Percentiles rank a stretch among this genome's conserved stretches.
phyloP scores from a whole-genome alignment of 2,888 invertebrate species.

The Eledona agricola region DNA sequence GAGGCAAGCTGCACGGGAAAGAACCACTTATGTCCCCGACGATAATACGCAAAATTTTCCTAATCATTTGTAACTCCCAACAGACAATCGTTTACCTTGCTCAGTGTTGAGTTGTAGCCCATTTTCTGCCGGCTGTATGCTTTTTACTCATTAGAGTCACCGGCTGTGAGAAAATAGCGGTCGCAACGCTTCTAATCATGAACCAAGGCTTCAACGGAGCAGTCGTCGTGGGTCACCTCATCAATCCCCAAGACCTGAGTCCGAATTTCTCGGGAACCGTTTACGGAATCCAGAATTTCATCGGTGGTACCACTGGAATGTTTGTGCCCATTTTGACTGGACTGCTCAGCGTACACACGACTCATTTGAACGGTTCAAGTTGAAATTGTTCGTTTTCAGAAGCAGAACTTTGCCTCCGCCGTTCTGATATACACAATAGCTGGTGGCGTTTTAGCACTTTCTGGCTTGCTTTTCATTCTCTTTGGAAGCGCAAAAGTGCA shows the following conservation, averaged over 20 bases:
- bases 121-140: conserved; percentile 65
- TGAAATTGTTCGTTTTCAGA: conserved; percentile 42
- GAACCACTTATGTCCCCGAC: conserved; percentile 41
- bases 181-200: conserved; percentile 45
- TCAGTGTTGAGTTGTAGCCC: too few relatives aligned
- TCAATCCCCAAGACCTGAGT: conserved; percentile 51
- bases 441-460: conserved; percentile 49
- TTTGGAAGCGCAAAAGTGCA: conserved; percentile 60
- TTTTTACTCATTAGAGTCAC: conserved; percentile 52
- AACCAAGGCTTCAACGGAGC: conserved; percentile 51
- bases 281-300: conserved; percentile 51
- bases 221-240: conserved; percentile 47
- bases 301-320: conserved; percentile 50
- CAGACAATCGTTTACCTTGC: conserved; percentile 71
- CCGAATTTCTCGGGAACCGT: conserved; percentile 52
- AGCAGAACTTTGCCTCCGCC: conserved; percentile 53
- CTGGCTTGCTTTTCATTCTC: conserved; percentile 57
- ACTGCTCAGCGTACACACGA: too few relatives aligned
- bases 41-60: conserved; percentile 62
- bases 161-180: conserved; percentile 42
- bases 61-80: conserved; percentile 70
- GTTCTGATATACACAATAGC: conserved; percentile 57
- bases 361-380: conserved; percentile 1
- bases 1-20: conserved; percentile 45
- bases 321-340: conserved; percentile 34